Evolutionary conservation across 1,140 invertebrate species (phyloP), one percentile per base, ranked within the genome.

Genomic region (Oryctes rhinoceros): DNA sequence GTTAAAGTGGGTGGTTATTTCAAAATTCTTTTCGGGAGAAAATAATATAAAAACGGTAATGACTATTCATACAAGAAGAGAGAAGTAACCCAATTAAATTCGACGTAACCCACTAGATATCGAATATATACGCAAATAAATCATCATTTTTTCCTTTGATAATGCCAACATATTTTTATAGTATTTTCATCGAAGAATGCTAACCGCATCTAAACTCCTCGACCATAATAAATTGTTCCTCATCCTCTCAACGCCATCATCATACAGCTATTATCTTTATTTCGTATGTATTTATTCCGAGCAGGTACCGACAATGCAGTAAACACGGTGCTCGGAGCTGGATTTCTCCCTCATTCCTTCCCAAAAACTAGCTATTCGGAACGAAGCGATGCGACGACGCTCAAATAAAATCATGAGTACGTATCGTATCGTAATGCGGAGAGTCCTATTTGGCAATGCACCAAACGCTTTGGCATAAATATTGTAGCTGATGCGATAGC

Each of bases 261-360:
- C 53, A 59, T 59, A 59, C 53, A 18, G 53, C 53, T 59, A 59
- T 59, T 59, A 59, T 59, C 53, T 59, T 18, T 59, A 59, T 59
- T 59, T 59, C 53, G 53, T 59, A 59, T 59, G 53, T 59, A 59
- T 59, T 59, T 59, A 59, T 59, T 59, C 53, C 53, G n/a, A 59
- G 53, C 15, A 59, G 53, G 53, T 18, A 59, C 53, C 15, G 15
- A 59, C 53, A 59, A 59, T 59, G 18, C 53, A 59, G 53, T 59
- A 59, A 59, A 59, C 53, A 59, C 53, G 53, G 15, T 18, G 53
- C 53, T 18, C 15, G 18, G 53, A 59, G 53, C 15, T 59, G 18
- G 53, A 59, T 59, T 59, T 59, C 18, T 18, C 18, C 18, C 53
- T 59, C 53, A 59, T 59, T 59, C 53, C 53, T 59, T 18, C 53